Base-by-base conservation (phyloP, 1,140 invertebrate genomes). In the Nomia melanderi region DNA sequence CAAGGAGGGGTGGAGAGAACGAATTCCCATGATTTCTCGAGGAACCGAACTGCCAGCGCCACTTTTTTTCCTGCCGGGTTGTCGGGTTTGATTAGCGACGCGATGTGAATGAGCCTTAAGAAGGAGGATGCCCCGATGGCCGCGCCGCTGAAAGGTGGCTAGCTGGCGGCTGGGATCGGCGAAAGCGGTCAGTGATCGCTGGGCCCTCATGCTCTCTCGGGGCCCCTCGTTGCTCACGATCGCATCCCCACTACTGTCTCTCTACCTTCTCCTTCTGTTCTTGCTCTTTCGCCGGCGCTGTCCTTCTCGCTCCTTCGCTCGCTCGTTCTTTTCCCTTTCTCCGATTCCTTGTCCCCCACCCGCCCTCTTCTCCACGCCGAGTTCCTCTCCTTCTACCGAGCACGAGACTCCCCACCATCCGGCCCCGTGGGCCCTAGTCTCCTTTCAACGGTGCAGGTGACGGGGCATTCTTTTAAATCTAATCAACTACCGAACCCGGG, bases 401-500 rank as follows among this genome's bases (percentile, higher is more conserved):
- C 25, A 1, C 63, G 56, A 53, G 20, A n/a, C n/a, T 36, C 82
- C 60, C 74, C 82, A 53, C 70, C 63, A 44, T 12, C 29, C 73
- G 56, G 44, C 53, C 67, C 57, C 75, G n/a, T 75, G 75, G 78
- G 74, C 79, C n/a, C 79, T 84, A 85, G 83, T 84, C 83, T 77
- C 85, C 86, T 87, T 87, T 87, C 86, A 83, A 82, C 82, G 70
- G 79, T 65, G 84, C 85, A 87, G 82, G 86, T 87, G 86, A 86
- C 82, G 83, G 82, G 77, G 77, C 80, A 83, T 85, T 86, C 82
- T 84, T 84, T 85, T 85, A 85, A 85, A 85, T 85, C 83, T 85
- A 85, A 85, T 85, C 83, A 85, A 85, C 83, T 85, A 85, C 83
- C 78, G 83, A 84, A 85, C 70, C 82, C 53, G 50, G 50, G 36